These are phyloP conservation scores for Ictalurus punctatus DNA, from an alignment of 2,113 vertebrate genomes.

Conservation along the genomic window DNA sequence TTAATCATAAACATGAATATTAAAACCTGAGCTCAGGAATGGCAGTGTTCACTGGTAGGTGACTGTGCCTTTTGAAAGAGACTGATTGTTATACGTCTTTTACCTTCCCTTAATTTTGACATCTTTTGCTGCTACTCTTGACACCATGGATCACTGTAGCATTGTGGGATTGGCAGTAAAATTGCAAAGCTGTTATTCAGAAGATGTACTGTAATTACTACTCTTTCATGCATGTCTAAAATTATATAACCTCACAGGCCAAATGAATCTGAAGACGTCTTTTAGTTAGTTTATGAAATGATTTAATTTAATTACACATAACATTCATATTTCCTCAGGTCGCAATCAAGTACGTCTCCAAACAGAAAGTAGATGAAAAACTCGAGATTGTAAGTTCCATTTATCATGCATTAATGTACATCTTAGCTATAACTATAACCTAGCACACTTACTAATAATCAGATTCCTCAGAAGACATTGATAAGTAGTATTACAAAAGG, in stretches of 20 bases:
- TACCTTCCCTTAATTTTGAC: neutral
- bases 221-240: neutral
- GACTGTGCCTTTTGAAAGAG: too few species aligned
- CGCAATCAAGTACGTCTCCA: slow-evolving; percentile 63
- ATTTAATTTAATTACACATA: neutral
- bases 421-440: neutral
- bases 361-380: slow-evolving; percentile 49
- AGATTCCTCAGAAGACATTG: neutral
- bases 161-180: neutral
- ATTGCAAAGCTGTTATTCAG: slow-evolving; percentile 14
- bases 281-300: neutral
- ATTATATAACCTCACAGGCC: neutral
- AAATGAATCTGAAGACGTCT: neutral
- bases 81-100: neutral
- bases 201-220: neutral
- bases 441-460: neutral
- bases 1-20: neutral
- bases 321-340: slow-evolving; percentile 52
- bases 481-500: neutral
- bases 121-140: slow-evolving; percentile 12
- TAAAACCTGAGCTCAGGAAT: neutral
- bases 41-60: neutral
- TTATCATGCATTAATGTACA: neutral
- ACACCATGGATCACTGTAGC: neutral
- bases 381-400: slow-evolving; percentile 57